These are phyloP conservation scores for Cryptotis parvus DNA, from an alignment of 2,113 vertebrate genomes.

Conservation along the genomic window DNA sequence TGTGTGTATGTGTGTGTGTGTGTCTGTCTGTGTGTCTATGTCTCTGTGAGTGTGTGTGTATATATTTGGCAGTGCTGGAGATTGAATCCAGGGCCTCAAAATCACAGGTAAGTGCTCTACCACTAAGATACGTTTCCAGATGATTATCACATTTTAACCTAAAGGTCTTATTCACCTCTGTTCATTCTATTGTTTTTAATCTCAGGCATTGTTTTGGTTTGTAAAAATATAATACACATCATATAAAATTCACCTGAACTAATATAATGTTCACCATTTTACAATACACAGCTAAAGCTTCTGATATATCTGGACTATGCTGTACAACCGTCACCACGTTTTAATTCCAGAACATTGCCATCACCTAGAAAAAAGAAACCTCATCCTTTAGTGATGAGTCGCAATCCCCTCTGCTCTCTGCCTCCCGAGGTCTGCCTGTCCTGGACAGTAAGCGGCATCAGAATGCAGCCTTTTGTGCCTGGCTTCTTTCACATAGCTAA, in stretches of 20 bases:
- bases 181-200: not conserved
- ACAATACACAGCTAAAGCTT: not conserved
- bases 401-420: not conserved
- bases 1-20: too few species aligned
- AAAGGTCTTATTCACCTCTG: not conserved
- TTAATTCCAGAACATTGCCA: not conserved
- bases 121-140: not conserved
- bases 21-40: too few species aligned
- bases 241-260: not conserved
- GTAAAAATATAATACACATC: not conserved
- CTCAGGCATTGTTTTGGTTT: not conserved
- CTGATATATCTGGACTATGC: not conserved
- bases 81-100: too few species aligned
- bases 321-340: too few species aligned
- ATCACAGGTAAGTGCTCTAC: too few species aligned
- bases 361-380: too few species aligned
- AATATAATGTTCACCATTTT: not conserved
- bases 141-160: not conserved
- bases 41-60: too few species aligned
- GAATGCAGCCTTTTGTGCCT: not conserved
- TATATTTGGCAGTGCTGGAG: too few species aligned
- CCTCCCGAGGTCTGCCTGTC: not conserved
- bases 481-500: not conserved
- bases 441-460: not conserved
- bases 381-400: not conserved